These are phyloP conservation scores for Hippolais icterina DNA, from an alignment of 2,113 vertebrate species.

Conservation along the genomic window DNA sequence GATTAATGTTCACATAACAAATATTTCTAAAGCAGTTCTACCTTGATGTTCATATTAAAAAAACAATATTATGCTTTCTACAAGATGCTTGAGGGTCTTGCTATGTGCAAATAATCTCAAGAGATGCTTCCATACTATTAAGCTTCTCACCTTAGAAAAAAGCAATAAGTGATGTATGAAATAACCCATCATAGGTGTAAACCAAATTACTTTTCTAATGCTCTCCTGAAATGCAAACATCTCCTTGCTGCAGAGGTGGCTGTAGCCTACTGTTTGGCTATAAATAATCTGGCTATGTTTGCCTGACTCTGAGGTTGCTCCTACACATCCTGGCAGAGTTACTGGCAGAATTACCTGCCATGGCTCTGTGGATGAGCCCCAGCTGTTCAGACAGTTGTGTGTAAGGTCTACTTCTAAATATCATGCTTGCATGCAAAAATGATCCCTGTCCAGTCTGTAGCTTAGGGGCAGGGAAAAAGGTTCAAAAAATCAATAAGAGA, in stretches of 20 bases:
- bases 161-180: neutral
- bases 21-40: neutral
- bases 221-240: neutral
- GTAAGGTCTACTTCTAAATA: neutral
- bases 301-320: neutral
- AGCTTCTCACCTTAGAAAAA: neutral
- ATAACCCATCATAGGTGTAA: neutral
- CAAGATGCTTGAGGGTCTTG: neutral
- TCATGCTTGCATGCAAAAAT: neutral
- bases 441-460: accelerated
- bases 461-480: neutral
- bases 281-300: neutral
- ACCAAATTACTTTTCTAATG: neutral
- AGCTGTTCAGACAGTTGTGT: accelerated
- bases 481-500: neutral
- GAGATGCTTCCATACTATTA: neutral
- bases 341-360: accelerated
- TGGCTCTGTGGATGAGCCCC: neutral
- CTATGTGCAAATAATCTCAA: neutral
- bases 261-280: neutral
- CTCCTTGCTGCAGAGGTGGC: neutral
- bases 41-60: neutral
- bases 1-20: neutral
- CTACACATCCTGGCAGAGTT: neutral
- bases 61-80: neutral